phyloP scores from a whole-genome alignment of 1,140 invertebrate genomes.

The Lutraria rhynchaena region DNA sequence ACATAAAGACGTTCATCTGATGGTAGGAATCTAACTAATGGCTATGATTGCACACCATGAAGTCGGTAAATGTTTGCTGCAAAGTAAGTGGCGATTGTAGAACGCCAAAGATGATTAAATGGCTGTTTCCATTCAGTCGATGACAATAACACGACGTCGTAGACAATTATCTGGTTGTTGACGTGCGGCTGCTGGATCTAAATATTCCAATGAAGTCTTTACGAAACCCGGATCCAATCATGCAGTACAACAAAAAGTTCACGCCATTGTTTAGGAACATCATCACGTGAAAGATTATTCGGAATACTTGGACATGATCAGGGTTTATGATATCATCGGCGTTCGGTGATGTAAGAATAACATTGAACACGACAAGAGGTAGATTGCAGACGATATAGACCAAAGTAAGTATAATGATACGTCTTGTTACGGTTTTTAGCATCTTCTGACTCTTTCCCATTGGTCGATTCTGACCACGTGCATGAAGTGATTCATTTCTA shows the following conservation, averaged over 20 bases:
- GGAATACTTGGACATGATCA: neutral
- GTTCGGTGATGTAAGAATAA: constrained; percentile 4
- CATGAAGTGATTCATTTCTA: constrained; percentile 25
- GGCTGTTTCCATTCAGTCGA: too few species aligned
- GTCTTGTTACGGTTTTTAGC: constrained; percentile 50
- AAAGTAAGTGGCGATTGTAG: too few species aligned
- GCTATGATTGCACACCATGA: too few species aligned
- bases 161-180: constrained; percentile 8
- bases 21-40: too few species aligned
- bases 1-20: too few species aligned
- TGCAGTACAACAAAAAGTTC: constrained; percentile 50
- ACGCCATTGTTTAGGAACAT: constrained; percentile 53
- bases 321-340: neutral
- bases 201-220: constrained; percentile 45
- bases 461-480: constrained; percentile 7
- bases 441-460: constrained; percentile 37
- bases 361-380: constrained; percentile 18
- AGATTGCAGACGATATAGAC: constrained; percentile 36
- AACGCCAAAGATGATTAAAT: too few species aligned
- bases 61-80: too few species aligned
- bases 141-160: too few species aligned
- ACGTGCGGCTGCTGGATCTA: constrained; percentile 35
- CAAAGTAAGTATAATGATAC: constrained; percentile 24
- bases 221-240: constrained; percentile 49
- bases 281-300: constrained; percentile 35